These are phyloP conservation scores for Ptychodera flava DNA, from an alignment of 35 echinoderm and acorn worm species.

Conservation along the genomic window DNA sequence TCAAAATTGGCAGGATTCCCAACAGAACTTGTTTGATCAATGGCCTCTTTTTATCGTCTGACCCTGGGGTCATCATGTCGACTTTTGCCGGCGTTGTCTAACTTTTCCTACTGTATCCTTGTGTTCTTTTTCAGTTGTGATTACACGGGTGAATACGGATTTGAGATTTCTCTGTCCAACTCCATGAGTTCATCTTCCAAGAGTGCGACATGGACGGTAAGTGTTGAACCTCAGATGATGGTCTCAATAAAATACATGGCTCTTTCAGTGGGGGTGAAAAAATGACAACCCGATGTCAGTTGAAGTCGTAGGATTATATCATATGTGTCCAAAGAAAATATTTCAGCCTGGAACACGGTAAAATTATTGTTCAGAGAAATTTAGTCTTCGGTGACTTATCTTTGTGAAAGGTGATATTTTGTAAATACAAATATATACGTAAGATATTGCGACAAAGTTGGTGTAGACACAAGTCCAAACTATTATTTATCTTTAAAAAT, in stretches of 20 bases:
- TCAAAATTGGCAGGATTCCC: too few species aligned
- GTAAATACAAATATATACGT: too few species aligned
- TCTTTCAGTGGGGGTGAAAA: not conserved
- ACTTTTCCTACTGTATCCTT: too few species aligned
- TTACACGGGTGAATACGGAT: constrained; percentile 47
- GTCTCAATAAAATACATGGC: not conserved
- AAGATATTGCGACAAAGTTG: too few species aligned
- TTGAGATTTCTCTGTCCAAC: constrained; percentile 60
- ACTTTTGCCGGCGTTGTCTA: too few species aligned
- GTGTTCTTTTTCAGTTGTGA: constrained; percentile 53
- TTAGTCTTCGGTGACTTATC: too few species aligned
- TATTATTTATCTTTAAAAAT: too few species aligned
- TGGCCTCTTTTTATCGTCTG: too few species aligned
- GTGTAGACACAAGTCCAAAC: too few species aligned
- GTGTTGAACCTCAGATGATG: not conserved
- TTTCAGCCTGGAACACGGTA: not conserved
- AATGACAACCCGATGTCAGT: not conserved
- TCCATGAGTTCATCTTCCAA: constrained; percentile 50
- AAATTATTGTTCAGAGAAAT: not conserved
- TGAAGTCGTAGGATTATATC: not conserved
- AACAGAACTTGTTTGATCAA: too few species aligned
- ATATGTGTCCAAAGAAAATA: not conserved
- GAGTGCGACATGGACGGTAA: constrained; percentile 77
- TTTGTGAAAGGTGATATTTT: too few species aligned
- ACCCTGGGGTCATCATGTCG: too few species aligned